Evolutionary conservation across 2,888 invertebrate species (phyloP).

Genomic region (Meandrusa payeni): DNA sequence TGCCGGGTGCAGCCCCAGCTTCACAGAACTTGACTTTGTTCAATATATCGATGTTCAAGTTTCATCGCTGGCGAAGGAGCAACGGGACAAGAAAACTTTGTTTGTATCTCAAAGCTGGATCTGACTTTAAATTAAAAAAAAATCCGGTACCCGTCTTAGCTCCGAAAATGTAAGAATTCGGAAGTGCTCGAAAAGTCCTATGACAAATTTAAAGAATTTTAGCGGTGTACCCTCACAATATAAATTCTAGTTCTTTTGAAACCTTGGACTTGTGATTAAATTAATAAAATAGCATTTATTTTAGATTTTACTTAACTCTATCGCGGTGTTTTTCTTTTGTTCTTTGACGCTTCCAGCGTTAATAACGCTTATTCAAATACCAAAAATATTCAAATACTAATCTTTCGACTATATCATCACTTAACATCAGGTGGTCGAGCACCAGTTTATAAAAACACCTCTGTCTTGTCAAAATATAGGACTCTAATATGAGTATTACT

Average conservation of each 20-base stretch:
- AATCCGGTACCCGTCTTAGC: not conserved
- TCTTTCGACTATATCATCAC: too few species aligned
- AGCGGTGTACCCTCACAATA: slow-evolving; percentile 2
- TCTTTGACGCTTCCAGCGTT: too few species aligned
- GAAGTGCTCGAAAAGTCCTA: slow-evolving; percentile 7
- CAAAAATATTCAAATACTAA: too few species aligned
- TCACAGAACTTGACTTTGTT: slow-evolving; percentile 6
- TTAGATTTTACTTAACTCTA: too few species aligned
- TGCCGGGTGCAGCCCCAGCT: slow-evolving; percentile 30
- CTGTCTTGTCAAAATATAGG: too few species aligned
- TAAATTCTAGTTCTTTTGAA: not conserved
- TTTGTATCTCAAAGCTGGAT: slow-evolving; percentile 14
- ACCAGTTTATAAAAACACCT: too few species aligned
- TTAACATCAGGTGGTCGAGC: too few species aligned
- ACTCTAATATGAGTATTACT: too few species aligned
- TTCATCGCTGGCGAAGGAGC: slow-evolving; percentile 10
- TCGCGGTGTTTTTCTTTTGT: too few species aligned
- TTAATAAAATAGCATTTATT: too few species aligned
- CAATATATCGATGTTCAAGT: slow-evolving; percentile 7
- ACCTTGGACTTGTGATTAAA: not conserved
- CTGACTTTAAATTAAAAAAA: slow-evolving; percentile 16
- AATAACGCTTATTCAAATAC: too few species aligned
- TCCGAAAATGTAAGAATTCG: slow-evolving; percentile 12
- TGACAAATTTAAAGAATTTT: slow-evolving; percentile 13
- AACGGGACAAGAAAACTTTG: slow-evolving; percentile 18